These are phyloP conservation scores for Notoglanidium macrostoma DNA, from an alignment of 2,797 vertebrate genomes.

Conservation along the genomic window DNA sequence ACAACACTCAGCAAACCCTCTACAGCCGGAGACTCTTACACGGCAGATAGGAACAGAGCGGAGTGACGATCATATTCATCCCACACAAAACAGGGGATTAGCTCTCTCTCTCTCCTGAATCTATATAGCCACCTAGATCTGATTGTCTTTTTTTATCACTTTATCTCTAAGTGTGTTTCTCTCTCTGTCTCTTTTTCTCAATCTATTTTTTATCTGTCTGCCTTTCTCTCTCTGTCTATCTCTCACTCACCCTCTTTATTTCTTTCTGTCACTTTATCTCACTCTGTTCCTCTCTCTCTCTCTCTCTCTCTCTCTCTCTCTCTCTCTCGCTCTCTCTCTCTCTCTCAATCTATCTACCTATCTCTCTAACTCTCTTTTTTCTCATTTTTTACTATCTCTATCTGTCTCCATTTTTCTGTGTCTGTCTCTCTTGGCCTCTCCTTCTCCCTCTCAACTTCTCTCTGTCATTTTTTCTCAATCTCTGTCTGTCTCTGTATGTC, in stretches of 20 bases:
- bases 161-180: not conserved
- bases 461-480: not conserved
- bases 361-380: not conserved
- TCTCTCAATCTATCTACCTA: not conserved
- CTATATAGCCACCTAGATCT: not conserved
- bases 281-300: not conserved
- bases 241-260: not conserved
- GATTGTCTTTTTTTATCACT: not conserved
- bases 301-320: no score
- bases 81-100: slow-evolving; percentile 51
- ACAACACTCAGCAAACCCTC: slow-evolving; percentile 50
- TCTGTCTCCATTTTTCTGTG: not conserved
- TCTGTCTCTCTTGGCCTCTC: not conserved
- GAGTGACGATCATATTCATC: slow-evolving; percentile 37
- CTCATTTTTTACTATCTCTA: not conserved
- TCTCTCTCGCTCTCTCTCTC: no score
- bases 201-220: not conserved
- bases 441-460: not conserved
- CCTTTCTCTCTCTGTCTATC: not conserved
- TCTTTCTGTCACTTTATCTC: not conserved
- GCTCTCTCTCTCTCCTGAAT: not conserved
- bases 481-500: not conserved
- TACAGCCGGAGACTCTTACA: slow-evolving; percentile 17
- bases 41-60: slow-evolving; percentile 23
- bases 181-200: not conserved